A percentile compares a stretch with the other conserved stretches of the same genome.
phyloP scores from a whole-genome alignment of 2,113 vertebrate genomes.

The Maylandia zebra region DNA sequence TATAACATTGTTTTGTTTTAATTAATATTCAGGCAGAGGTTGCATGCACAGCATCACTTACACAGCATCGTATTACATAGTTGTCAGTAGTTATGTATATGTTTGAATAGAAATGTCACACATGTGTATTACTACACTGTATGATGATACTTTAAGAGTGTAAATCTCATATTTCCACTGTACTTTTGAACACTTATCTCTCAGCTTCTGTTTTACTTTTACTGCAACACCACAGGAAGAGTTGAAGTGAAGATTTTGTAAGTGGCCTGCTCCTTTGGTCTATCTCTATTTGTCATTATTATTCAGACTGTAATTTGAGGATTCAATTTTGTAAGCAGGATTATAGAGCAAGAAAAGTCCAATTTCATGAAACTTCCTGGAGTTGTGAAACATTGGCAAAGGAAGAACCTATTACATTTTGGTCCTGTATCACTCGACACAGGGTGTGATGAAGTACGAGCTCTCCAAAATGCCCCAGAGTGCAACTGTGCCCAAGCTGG shows the following conservation, averaged over 20 bases:
- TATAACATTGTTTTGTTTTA: neutral
- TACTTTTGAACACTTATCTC: neutral
- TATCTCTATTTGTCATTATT: neutral
- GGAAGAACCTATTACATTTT: neutral
- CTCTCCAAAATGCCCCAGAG: neutral
- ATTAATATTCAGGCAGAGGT: neutral
- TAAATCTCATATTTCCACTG: neutral
- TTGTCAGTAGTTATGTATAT: neutral
- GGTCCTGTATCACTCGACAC: neutral
- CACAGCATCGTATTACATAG: neutral
- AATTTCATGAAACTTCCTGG: neutral
- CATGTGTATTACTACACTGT: neutral
- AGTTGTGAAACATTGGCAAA: neutral
- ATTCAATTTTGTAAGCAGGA: neutral
- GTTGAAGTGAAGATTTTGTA: neutral
- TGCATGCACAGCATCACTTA: neutral
- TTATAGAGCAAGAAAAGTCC: neutral
- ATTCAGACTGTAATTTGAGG: neutral
- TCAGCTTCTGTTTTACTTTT: neutral
- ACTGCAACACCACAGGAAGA: neutral
- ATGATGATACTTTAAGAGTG: neutral
- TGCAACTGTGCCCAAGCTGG: neutral
- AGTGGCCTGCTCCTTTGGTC: neutral
- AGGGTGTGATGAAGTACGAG: neutral
- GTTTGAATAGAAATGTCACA: neutral